These are phyloP conservation scores for Oryzias curvinotus DNA, from an alignment of 2,113 vertebrate species.

Conservation along the genomic window DNA sequence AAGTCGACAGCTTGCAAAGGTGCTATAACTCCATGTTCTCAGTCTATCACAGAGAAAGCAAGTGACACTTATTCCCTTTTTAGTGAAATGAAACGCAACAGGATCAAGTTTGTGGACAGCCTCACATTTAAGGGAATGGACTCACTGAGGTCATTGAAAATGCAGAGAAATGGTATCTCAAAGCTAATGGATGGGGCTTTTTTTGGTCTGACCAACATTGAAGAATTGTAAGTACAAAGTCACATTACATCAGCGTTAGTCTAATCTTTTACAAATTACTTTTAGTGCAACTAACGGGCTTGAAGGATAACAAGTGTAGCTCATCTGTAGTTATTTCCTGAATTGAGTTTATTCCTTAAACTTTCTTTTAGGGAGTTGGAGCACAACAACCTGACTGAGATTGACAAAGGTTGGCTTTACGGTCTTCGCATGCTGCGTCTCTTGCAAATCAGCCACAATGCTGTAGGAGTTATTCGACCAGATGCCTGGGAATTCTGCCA, in stretches of 20 bases:
- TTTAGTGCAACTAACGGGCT: no score
- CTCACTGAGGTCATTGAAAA: constrained; percentile 89
- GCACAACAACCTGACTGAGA: constrained; percentile 95
- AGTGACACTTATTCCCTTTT: constrained; percentile 18
- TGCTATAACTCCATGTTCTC: not conserved
- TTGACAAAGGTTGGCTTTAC: constrained; percentile 97
- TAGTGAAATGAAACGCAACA: constrained; percentile 95
- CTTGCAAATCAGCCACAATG: constrained; percentile 90
- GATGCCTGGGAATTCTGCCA: constrained; percentile 99
- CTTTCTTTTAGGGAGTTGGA: constrained; percentile 86
- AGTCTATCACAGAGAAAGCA: not conserved
- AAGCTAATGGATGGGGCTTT: constrained; percentile 97
- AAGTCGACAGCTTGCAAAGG: not conserved
- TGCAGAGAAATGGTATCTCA: constrained; percentile 93
- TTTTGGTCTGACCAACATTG: constrained; percentile 94
- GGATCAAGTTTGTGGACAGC: constrained; percentile 92
- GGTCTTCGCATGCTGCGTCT: constrained; percentile 88
- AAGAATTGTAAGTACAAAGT: constrained; percentile 75
- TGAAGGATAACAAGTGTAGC: no score
- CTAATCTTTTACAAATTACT: no score
- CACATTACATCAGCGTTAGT: no score
- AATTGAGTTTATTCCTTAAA: not conserved
- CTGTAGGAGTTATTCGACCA: constrained; percentile 87
- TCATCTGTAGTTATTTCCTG: not conserved
- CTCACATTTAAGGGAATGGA: constrained; percentile 96